A percentile compares a stretch with the other conserved stretches of the same genome.
Conservation (phyloP, 2,113 vertebrate genomes). For the Trichechus manatus region DNA sequence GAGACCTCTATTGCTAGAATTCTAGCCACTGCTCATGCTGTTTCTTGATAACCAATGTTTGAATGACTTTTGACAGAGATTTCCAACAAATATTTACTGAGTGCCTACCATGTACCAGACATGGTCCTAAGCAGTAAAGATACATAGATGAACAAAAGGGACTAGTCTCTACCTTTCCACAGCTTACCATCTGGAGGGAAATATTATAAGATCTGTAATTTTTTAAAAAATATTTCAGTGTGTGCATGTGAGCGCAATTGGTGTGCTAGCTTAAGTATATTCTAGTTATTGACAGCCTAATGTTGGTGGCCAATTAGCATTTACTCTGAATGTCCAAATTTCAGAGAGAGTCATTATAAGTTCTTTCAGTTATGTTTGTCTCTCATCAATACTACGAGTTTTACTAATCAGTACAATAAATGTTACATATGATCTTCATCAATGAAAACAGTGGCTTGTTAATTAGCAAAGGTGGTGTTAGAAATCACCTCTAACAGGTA, state of each 20-base stretch:
- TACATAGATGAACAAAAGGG: fast-evolving
- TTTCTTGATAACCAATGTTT: too few relatives aligned
- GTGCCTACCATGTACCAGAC: too few relatives aligned
- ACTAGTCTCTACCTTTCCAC: fast-evolving
- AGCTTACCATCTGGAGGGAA: neutral
- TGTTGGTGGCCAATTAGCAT: neutral
- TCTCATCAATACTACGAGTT: neutral
- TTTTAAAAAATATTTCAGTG: neutral
- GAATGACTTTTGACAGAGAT: neutral
- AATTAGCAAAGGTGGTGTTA: neutral
- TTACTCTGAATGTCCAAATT: neutral
- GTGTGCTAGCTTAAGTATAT: fast-evolving
- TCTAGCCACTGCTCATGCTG: fast-evolving
- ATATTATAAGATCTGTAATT: neutral
- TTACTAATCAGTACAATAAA: neutral
- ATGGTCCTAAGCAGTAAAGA: too few relatives aligned
- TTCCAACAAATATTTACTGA: neutral
- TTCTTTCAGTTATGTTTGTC: neutral
- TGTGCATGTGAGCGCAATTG: neutral
- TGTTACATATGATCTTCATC: neutral
- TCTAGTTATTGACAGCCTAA: neutral
- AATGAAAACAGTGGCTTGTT: neutral
- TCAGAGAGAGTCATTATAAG: neutral
- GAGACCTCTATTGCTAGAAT: neutral
- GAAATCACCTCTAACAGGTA: neutral